A percentile compares a stretch with the other conserved stretches of the same genome.
Conservation (phyloP, 2,888 invertebrate genomes). For the Choreutis nemorana region DNA sequence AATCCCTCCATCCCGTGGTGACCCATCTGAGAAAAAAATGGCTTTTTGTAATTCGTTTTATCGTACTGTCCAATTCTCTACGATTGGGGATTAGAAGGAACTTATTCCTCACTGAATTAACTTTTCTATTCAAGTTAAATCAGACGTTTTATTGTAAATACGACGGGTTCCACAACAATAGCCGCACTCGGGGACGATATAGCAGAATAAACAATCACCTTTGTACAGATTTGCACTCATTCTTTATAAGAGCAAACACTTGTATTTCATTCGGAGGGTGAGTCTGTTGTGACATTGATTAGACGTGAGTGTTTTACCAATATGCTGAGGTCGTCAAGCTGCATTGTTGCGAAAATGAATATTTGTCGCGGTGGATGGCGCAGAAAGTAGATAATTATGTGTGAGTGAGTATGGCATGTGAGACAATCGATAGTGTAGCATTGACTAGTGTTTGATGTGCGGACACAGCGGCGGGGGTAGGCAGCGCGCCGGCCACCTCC, state of each 20-base stretch:
- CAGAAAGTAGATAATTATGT: slow-evolving; percentile 18
- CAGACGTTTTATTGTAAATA: slow-evolving; percentile 49
- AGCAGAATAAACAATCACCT: slow-evolving; percentile 59
- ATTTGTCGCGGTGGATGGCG: slow-evolving; percentile 38
- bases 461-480: too few species aligned
- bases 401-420: too few species aligned
- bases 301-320: slow-evolving; percentile 58
- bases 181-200: slow-evolving; percentile 39
- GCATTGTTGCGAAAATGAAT: slow-evolving; percentile 54
- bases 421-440: too few species aligned
- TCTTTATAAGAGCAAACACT: slow-evolving; percentile 63
- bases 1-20: slow-evolving; percentile 92
- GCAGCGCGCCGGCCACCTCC: too few species aligned
- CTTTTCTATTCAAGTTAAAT: slow-evolving; percentile 56
- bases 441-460: too few species aligned
- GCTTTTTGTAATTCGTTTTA: slow-evolving; percentile 55
- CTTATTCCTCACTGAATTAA: slow-evolving; percentile 41
- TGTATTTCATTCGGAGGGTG: slow-evolving; percentile 39
- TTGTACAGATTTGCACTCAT: slow-evolving; percentile 61
- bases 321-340: slow-evolving; percentile 52
- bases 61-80: slow-evolving; percentile 39
- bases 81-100: slow-evolving; percentile 35
- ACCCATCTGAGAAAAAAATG: slow-evolving; percentile 78
- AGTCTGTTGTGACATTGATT: slow-evolving; percentile 52
- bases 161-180: slow-evolving; percentile 35